These are phyloP conservation scores for Xestoiulus laeticollis DNA, from an alignment of 2,888 invertebrate genomes.

Conservation along the genomic window DNA sequence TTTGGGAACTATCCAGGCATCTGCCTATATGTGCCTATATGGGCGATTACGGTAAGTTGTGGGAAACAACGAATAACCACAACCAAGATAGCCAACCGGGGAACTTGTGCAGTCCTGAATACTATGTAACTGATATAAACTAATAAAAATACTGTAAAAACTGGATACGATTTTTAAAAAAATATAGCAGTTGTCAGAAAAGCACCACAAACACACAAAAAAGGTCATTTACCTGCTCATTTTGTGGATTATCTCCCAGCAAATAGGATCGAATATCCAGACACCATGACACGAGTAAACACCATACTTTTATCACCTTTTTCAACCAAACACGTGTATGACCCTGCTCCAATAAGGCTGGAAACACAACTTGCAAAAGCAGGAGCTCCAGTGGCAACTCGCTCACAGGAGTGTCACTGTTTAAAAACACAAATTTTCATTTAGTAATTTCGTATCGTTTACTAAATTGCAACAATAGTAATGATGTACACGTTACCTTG, in stretches of 20 bases:
- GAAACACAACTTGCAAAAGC: conserved; percentile 91
- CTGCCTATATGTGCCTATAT: too few relatives aligned
- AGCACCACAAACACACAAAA: not conserved
- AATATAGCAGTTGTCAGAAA: not conserved
- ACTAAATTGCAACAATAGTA: not conserved
- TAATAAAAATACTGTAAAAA: too few relatives aligned
- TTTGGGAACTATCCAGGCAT: too few relatives aligned
- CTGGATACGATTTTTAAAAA: too few relatives aligned
- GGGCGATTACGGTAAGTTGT: too few relatives aligned
- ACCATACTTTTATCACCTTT: conserved; percentile 87
- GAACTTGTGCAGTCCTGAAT: too few relatives aligned
- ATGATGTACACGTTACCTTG: conserved; percentile 60
- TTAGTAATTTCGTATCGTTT: not conserved
- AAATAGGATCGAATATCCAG: conserved; percentile 90
- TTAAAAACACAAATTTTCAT: conserved; percentile 55
- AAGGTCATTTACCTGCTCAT: conserved; percentile 52
- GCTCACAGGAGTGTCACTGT: conserved; percentile 80
- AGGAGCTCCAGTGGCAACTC: conserved; percentile 93
- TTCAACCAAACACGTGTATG: conserved; percentile 96
- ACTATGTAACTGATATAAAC: too few relatives aligned
- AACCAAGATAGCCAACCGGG: too few relatives aligned
- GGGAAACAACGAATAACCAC: too few relatives aligned
- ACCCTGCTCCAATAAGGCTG: conserved; percentile 94
- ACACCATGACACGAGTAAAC: conserved; percentile 81
- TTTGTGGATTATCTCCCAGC: conserved; percentile 73